Evolutionary conservation across 1,140 invertebrate genomes (phyloP), one percentile per base, ranked within the genome.

Genomic region (Phymorhynchus buccinoides): DNA sequence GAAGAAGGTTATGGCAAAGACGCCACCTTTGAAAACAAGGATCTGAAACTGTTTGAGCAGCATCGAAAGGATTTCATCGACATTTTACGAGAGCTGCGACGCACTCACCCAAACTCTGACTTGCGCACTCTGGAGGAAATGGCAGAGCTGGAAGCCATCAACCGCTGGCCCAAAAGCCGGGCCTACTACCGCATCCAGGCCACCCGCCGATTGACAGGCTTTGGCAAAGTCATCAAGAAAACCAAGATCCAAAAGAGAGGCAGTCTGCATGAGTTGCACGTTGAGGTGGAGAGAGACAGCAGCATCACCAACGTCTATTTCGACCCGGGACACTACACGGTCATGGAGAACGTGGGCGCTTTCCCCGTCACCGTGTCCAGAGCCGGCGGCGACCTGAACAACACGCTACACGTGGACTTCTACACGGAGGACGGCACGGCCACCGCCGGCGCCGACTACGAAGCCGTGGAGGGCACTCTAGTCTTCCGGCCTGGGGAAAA

Each of bases 131-230:
- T 94, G 62, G 98, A 99, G 93, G 95, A 97, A 85, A 97, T 99
- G 96, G 98, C 99, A 0, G 96, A 99, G 89, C 97, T 99, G 91
- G 97, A 99, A 89, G 96, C 99, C 71, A 95, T 99, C 86, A 96
- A 97, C 84, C 96, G 96, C 32, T 98, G 98, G 1, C 98, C 97
- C 0, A 99, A 99, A 93, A 98, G 97, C 80, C 94, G 98, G 80
- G 99, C 99, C 0, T 99, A 99, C 93, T 99, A 99, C 93, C 95
- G 99, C 42, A 97, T 99, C 80, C 98, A 99, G 90, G 99, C 99
- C 0, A 99, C 98, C 0, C 95, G 98, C 62, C 98, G 98, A 92
- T 96, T 99, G 91, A 98, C 98, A 82, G 99, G 98, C 16, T 98
- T 98, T 16, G 96, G 96, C 42, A 98, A 98, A 92, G 95, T 99